Conservation (phyloP, 2,113 vertebrate species). For the Myxocyprinus asiaticus region DNA sequence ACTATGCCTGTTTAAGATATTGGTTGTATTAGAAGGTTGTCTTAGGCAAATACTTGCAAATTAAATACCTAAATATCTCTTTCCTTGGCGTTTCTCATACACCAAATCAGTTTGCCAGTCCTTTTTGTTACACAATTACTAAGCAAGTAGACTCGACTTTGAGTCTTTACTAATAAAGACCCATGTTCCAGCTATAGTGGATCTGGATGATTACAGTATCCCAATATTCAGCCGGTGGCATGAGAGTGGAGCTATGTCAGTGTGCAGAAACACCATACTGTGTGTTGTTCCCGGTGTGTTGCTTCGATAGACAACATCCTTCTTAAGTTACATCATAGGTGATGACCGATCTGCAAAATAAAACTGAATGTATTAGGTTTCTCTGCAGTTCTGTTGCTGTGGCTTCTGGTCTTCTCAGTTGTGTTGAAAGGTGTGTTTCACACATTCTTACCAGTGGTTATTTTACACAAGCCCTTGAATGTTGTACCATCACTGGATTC, state of each 20-base stretch:
- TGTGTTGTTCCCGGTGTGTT: background rate
- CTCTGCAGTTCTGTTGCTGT: slow-evolving; percentile 3
- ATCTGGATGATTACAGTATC: background rate
- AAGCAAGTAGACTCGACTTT: no score
- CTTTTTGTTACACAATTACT: background rate
- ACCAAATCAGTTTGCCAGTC: background rate
- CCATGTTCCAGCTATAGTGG: background rate
- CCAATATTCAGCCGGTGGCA: background rate
- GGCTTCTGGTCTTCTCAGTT: background rate
- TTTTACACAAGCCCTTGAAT: background rate
- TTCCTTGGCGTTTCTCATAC: background rate
- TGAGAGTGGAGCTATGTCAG: background rate
- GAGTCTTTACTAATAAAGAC: background rate
- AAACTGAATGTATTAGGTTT: background rate
- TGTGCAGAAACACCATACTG: background rate
- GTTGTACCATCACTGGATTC: background rate
- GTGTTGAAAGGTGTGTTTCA: no score
- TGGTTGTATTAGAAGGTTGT: background rate
- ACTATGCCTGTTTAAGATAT: no score
- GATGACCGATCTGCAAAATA: slow-evolving; percentile 20
- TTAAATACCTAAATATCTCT: background rate
- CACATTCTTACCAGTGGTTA: no score
- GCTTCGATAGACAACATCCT: slow-evolving; percentile 28
- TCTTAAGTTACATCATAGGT: slow-evolving; percentile 15
- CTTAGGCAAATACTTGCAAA: no score